These are phyloP conservation scores for Pipa parva DNA, from an alignment of 2,113 vertebrate species.

Conservation along the genomic window DNA sequence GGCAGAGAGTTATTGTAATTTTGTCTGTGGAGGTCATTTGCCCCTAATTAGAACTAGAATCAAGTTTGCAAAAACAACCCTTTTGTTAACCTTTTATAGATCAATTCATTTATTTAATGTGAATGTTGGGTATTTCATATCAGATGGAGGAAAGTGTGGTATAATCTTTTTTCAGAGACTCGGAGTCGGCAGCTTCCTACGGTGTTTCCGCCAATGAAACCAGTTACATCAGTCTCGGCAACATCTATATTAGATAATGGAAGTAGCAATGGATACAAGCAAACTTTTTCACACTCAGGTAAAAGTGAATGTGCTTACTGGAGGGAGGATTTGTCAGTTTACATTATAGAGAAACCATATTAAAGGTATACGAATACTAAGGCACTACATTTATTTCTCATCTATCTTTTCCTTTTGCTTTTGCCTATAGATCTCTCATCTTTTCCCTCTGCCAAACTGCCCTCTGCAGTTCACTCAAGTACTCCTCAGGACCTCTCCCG, in stretches of 20 bases:
- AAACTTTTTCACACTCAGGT: slow-evolving; percentile 87
- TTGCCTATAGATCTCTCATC: slow-evolving; percentile 78
- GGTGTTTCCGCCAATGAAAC: slow-evolving; percentile 75
- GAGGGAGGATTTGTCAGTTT: too few species aligned
- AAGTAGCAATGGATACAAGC: slow-evolving; percentile 80
- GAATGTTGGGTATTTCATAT: background rate
- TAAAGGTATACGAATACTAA: too few species aligned
- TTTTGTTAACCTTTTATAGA: too few species aligned
- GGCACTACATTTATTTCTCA: too few species aligned
- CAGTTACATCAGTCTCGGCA: slow-evolving; percentile 79
- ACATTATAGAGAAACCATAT: too few species aligned
- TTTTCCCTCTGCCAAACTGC: slow-evolving; percentile 67
- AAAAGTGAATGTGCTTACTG: too few species aligned
- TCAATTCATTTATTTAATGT: too few species aligned
- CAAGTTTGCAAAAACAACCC: too few species aligned
- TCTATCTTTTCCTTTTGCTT: too few species aligned
- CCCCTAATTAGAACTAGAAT: too few species aligned
- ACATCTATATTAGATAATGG: slow-evolving; percentile 81
- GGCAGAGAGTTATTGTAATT: too few species aligned
- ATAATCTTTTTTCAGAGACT: slow-evolving; percentile 71
- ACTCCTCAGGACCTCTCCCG: slow-evolving; percentile 74
- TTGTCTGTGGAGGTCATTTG: too few species aligned
- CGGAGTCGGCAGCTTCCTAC: slow-evolving; percentile 84
- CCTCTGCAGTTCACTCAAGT: slow-evolving; percentile 74
- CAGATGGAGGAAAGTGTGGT: background rate